A percentile compares a stretch with the other conserved stretches of the same genome.
Conservation (phyloP, 2,888 invertebrate genomes). For the Calliphora vomitoria region DNA sequence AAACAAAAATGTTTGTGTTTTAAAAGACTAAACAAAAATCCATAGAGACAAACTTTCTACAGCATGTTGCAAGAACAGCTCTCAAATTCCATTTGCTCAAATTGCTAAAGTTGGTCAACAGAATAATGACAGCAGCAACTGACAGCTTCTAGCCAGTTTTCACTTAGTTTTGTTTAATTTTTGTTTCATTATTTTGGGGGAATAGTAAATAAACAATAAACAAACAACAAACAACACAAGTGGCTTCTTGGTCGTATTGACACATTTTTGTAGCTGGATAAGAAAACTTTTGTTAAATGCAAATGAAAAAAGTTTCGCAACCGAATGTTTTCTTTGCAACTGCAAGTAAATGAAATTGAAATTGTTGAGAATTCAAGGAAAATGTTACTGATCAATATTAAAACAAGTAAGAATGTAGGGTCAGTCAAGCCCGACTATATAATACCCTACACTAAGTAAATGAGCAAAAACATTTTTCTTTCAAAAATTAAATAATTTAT, state of each 20-base stretch:
- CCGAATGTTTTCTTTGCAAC: background rate
- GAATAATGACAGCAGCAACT: background rate
- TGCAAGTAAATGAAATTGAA: background rate
- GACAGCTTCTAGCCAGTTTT: constrained; percentile 22
- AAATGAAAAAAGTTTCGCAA: background rate
- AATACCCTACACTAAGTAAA: too few species aligned
- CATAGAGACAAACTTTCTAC: too few species aligned
- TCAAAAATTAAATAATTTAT: too few species aligned
- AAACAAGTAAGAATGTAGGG: too few species aligned
- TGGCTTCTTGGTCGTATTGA: constrained; percentile 1
- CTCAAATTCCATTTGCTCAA: constrained; percentile 16
- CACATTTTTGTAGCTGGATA: background rate
- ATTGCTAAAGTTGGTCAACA: constrained; percentile 32
- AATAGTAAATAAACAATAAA: background rate
- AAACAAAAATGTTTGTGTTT: background rate
- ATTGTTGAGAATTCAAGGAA: too few species aligned
- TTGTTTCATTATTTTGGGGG: background rate
- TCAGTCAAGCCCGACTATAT: too few species aligned
- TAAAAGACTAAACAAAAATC: background rate
- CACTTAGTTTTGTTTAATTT: background rate
- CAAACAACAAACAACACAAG: background rate
- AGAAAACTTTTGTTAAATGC: constrained; percentile 13
- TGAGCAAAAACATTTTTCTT: too few species aligned
- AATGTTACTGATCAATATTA: background rate
- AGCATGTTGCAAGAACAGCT: constrained; percentile 29